A percentile compares a stretch with the other conserved stretches of the same genome.
These are phyloP conservation scores for Marronus borbonicus DNA, from an alignment of 2,888 invertebrate species.

Conservation along the genomic window DNA sequence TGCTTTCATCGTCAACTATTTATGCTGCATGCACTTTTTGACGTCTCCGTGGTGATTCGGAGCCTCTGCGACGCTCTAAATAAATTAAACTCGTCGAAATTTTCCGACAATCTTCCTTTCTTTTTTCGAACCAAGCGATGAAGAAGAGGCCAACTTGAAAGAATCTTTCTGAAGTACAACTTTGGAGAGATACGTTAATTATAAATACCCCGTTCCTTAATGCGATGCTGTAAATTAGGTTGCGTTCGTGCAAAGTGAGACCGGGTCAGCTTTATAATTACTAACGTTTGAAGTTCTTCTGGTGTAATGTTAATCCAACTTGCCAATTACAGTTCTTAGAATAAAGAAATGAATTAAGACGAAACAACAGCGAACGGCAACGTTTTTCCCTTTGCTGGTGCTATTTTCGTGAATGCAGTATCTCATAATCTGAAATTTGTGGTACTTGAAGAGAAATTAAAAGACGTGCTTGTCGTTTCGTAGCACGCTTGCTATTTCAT, in stretches of 20 bases:
- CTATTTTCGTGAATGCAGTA: too few species aligned
- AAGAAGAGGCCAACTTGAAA: not conserved
- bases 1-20: conserved; percentile 41
- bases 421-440: too few species aligned
- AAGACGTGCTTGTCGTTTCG: too few species aligned
- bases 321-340: too few species aligned
- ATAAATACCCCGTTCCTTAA: conserved; percentile 10
- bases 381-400: too few species aligned
- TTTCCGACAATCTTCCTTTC: not conserved
- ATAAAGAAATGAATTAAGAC: too few species aligned
- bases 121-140: not conserved
- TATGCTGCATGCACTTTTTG: conserved; percentile 26
- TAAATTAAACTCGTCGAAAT: conserved; percentile 27
- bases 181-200: conserved; percentile 17
- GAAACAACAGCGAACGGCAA: too few species aligned
- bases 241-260: not conserved
- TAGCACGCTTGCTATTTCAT: too few species aligned
- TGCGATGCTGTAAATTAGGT: conserved; percentile 21
- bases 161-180: not conserved
- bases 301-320: not conserved
- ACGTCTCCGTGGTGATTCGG: not conserved
- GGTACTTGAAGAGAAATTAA: too few species aligned
- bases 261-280: conserved; percentile 9
- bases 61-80: conserved; percentile 8
- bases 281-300: conserved; percentile 4